Conservation (phyloP, 2,888 invertebrate species). For the Ferrisia virgata region DNA sequence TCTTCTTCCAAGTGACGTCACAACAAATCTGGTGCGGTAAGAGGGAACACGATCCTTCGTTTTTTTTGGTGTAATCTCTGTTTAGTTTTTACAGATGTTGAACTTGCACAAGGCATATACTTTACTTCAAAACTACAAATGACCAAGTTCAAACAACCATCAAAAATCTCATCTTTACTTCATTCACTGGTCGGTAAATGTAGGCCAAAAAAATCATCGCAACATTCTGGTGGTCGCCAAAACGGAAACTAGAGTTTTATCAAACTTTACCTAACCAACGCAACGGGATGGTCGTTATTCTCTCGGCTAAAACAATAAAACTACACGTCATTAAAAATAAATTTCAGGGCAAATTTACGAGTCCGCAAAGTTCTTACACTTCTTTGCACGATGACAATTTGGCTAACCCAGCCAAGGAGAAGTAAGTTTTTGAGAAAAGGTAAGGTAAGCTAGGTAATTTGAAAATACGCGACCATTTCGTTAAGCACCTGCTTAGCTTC, state of each 20-base stretch:
- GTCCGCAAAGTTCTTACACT: background rate
- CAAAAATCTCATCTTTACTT: too few relatives aligned
- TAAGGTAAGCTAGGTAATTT: background rate
- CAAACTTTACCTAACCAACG: background rate
- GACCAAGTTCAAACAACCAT: too few relatives aligned
- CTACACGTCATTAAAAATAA: slow-evolving; percentile 20
- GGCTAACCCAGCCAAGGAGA: background rate
- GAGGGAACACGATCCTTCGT: too few relatives aligned
- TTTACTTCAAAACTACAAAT: too few relatives aligned
- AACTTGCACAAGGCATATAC: too few relatives aligned
- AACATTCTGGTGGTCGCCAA: too few relatives aligned
- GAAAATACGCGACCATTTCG: slow-evolving; percentile 3
- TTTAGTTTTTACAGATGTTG: too few relatives aligned
- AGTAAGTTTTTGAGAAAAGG: slow-evolving; percentile 2
- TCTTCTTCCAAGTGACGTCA: too few relatives aligned
- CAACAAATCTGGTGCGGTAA: too few relatives aligned
- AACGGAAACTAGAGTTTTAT: background rate
- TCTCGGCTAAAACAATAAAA: slow-evolving; percentile 13
- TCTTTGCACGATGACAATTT: slow-evolving; percentile 3
- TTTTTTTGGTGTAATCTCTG: too few relatives aligned
- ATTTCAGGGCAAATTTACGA: slow-evolving; percentile 1
- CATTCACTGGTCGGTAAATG: too few relatives aligned
- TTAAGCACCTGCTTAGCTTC: slow-evolving; percentile 14
- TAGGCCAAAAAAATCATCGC: too few relatives aligned
- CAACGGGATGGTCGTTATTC: background rate